Evolutionary conservation across 2,888 invertebrate genomes (phyloP), one percentile per base, ranked within the genome.

Genomic region (Camponotus fellah): DNA sequence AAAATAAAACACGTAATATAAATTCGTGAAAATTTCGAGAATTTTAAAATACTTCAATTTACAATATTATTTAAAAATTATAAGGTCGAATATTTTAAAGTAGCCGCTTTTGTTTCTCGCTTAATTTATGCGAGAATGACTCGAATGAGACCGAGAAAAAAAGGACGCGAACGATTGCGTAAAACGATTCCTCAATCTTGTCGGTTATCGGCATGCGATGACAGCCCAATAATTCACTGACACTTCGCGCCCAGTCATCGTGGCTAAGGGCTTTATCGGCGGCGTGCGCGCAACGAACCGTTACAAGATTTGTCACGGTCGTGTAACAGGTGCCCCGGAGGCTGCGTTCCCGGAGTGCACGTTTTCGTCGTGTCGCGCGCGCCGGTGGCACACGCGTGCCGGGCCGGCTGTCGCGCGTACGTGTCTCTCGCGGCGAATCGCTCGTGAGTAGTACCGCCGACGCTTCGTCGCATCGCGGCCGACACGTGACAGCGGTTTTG

Each of bases 291-390:
- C 81, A 81, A 62, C 76, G 81, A 60, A 71, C 71, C 79, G 87
- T 87, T 81, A 82, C 83, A 83, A 79, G 79, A 79, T 79, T 79
- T 79, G 79, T 79, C 79, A 79, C 72, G 79, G 71, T 79, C 82
- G 89, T 85, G 91, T 92, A 92, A 92, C 92, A 92, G 91, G 92
- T 92, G 92, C 86, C 49, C 88, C 83, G 84, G 76, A 84, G 84
- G 85, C 86, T 85, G 87, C 85, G 83, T 84, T 83, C 85, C 83
- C 14, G 17, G 49, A 12, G 43, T 82, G 83, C 86, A 65, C 65
- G 65, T 65, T 65, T 26, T 32, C 14, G 6, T 17, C 62, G 34
- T 32, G 53, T 34, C 1, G 26, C n/a, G 85, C 88, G 72, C 58
- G 26, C 26, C 26, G 26, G 2, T 26, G 26, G 26, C 40, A 43